Conservation (phyloP, 2,113 vertebrate species). For the Dendropsophus ebraccatus region DNA sequence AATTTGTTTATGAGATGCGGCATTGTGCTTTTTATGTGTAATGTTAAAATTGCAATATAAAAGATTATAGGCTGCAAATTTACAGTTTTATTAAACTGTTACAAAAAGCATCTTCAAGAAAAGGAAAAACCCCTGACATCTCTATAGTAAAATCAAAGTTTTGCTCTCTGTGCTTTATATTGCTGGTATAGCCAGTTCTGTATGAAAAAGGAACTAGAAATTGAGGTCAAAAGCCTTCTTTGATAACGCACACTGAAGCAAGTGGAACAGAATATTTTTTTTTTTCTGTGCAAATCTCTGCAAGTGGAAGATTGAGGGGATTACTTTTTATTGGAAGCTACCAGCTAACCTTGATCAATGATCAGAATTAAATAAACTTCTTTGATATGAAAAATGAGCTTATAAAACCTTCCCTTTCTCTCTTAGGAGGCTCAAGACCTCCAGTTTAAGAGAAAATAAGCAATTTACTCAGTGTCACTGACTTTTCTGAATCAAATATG, state of each 20-base stretch:
- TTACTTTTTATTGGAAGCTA: constrained; percentile 57
- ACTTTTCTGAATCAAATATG: constrained; percentile 54
- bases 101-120: background rate
- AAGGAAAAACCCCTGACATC: background rate
- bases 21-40: constrained; percentile 4
- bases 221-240: constrained; percentile 29
- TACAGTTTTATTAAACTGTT: background rate
- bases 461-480: constrained; percentile 54
- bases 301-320: constrained; percentile 47
- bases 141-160: background rate
- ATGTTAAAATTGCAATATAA: constrained; percentile 18
- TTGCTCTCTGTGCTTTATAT: background rate
- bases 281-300: constrained; percentile 32
- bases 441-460: constrained; percentile 44
- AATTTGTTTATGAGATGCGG: background rate
- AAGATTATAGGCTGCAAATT: constrained; percentile 4
- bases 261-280: constrained; percentile 40
- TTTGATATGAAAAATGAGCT: constrained; percentile 54
- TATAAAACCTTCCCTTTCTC: constrained; percentile 40
- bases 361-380: constrained; percentile 52
- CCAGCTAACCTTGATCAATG: constrained; percentile 53
- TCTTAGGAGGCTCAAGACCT: constrained; percentile 37
- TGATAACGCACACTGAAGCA: constrained; percentile 28
- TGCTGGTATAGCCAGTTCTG: background rate
- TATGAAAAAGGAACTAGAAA: constrained; percentile 10